Conservation (phyloP, 2,113 vertebrate genomes). For the Rhabdornis inornatus region DNA sequence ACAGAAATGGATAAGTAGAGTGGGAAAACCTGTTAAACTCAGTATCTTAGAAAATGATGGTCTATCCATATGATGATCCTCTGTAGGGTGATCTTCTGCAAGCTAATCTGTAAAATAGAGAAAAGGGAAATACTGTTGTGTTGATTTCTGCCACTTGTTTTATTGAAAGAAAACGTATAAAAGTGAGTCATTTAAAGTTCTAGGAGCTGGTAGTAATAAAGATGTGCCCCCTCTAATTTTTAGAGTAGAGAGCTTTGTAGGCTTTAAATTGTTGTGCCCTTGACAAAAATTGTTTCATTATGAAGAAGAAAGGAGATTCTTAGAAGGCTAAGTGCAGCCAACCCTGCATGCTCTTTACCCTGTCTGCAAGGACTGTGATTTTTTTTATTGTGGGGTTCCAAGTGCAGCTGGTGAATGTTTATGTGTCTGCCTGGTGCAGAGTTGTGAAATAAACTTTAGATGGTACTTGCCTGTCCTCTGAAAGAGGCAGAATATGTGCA, state of each 20-base stretch:
- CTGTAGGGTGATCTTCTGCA: neutral
- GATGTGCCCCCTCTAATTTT: neutral
- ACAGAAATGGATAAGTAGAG: neutral
- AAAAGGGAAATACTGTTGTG: neutral
- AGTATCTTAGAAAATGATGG: neutral
- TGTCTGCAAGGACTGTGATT: neutral
- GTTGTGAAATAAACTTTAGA: neutral
- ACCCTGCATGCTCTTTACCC: neutral
- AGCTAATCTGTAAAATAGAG: neutral
- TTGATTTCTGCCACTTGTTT: neutral
- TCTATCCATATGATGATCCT: rapidly evolving
- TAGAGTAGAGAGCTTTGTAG: neutral
- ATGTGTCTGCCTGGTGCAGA: neutral
- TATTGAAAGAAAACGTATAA: neutral
- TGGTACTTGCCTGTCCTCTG: neutral
- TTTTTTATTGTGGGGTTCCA: neutral
- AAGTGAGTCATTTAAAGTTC: neutral
- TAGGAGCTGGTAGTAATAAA: neutral
- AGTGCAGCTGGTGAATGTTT: neutral
- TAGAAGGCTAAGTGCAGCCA: neutral
- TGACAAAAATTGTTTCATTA: neutral
- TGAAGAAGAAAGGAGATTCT: neutral
- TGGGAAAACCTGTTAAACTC: neutral
- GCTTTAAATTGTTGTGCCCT: neutral
- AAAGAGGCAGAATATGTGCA: neutral